Evolutionary conservation across 2,888 invertebrate genomes (phyloP).

Genomic region (Aproaerema taeniolella): DNA sequence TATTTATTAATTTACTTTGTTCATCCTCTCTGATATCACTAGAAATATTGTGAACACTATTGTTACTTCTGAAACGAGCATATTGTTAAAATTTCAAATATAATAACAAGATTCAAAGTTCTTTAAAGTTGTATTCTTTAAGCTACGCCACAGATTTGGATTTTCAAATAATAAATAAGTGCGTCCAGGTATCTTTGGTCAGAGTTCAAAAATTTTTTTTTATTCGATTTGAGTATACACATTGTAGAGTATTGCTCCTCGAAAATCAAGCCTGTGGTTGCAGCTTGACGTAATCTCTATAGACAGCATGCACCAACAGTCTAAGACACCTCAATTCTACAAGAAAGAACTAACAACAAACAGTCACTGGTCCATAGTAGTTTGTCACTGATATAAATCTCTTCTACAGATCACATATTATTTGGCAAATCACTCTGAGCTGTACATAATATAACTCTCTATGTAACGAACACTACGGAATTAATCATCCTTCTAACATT

Average conservation of each 20-base stretch:
- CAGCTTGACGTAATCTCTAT: slow-evolving; percentile 33
- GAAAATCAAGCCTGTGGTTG: slow-evolving; percentile 30
- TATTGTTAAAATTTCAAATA: slow-evolving; percentile 63
- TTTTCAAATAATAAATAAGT: slow-evolving; percentile 6
- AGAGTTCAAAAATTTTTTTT: slow-evolving; percentile 30
- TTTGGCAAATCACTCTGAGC: slow-evolving; percentile 69
- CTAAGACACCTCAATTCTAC: slow-evolving; percentile 70
- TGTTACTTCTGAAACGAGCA: slow-evolving; percentile 41
- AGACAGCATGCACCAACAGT: slow-evolving; percentile 65
- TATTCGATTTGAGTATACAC: neutral
- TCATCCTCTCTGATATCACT: slow-evolving; percentile 29
- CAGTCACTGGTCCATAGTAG: slow-evolving; percentile 62
- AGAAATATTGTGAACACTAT: slow-evolving; percentile 24
- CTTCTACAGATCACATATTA: slow-evolving; percentile 63
- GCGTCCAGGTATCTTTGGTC: slow-evolving; percentile 42
- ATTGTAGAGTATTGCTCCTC: neutral
- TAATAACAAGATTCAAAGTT: slow-evolving; percentile 56
- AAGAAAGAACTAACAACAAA: slow-evolving; percentile 62
- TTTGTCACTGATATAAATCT: slow-evolving; percentile 44
- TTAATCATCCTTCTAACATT: neutral
- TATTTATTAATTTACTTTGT: slow-evolving; percentile 21
- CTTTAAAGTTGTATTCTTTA: too few species aligned
- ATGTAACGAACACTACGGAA: neutral
- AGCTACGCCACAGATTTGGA: neutral
- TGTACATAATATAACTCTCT: slow-evolving; percentile 22